phyloP scores from a whole-genome alignment of 2,888 invertebrate species.

The Pheosia gnoma region DNA sequence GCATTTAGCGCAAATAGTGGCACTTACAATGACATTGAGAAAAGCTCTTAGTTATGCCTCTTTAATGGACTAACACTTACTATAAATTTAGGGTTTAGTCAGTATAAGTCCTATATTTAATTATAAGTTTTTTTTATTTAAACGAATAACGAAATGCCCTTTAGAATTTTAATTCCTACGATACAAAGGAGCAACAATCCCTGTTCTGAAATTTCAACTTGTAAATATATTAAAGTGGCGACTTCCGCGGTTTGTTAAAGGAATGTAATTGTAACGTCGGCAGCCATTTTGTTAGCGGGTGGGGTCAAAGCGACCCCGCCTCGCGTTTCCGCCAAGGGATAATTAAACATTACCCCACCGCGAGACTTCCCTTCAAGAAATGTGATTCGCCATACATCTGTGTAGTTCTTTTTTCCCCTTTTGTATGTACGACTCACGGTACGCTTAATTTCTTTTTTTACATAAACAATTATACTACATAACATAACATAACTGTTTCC shows the following conservation, averaged over 20 bases:
- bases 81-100: too few relatives aligned
- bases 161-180: not conserved
- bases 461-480: too few relatives aligned
- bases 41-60: too few relatives aligned
- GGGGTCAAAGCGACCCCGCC: constrained; percentile 82
- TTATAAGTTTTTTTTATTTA: not conserved
- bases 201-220: constrained; percentile 45
- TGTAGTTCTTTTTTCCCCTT: constrained; percentile 44
- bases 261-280: constrained; percentile 73
- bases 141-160: not conserved
- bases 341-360: constrained; percentile 82
- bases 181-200: constrained; percentile 22
- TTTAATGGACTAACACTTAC: too few relatives aligned
- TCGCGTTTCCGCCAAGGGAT: constrained; percentile 76
- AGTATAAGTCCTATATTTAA: not conserved
- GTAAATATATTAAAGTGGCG: constrained; percentile 55
- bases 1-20: not conserved
- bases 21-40: too few relatives aligned
- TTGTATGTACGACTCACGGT: constrained; percentile 10
- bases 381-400: constrained; percentile 61
- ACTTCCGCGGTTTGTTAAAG: constrained; percentile 64
- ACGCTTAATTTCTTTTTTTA: not conserved
- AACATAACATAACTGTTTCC: too few relatives aligned
- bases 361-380: constrained; percentile 66
- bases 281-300: constrained; percentile 82